Evolutionary conservation across 2,113 vertebrate species (phyloP).

Genomic region (Tichodroma muraria): DNA sequence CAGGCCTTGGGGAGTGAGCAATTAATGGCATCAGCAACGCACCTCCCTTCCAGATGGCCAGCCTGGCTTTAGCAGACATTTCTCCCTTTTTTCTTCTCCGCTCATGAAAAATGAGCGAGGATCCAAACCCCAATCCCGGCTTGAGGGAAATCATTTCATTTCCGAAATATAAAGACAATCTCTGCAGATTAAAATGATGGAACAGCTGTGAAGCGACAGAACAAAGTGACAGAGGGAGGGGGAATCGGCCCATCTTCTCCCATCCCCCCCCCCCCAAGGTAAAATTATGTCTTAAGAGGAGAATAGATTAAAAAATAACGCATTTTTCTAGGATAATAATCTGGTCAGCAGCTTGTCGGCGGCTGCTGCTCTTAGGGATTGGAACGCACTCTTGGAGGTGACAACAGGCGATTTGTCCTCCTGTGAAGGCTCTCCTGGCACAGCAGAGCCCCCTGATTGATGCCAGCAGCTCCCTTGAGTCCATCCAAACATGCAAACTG

Average conservation of each 20-base stretch:
- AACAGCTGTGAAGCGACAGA: background rate
- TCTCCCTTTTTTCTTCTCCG: background rate
- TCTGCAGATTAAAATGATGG: slow-evolving; percentile 41
- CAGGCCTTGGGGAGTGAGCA: background rate
- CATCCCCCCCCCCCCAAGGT: background rate
- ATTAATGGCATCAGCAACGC: background rate
- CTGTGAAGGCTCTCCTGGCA: background rate
- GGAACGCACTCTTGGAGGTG: background rate
- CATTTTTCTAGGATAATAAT: background rate
- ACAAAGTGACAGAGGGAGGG: background rate
- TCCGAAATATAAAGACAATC: background rate
- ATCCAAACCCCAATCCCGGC: background rate
- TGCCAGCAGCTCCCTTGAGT: background rate
- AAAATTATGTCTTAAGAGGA: background rate
- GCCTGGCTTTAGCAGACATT: background rate
- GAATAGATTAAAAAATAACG: rapidly evolving
- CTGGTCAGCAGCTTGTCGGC: no score
- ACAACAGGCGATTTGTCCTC: background rate
- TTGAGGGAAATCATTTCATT: background rate
- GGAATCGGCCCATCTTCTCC: background rate
- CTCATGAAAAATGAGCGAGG: background rate
- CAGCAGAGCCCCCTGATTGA: background rate
- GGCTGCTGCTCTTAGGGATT: background rate
- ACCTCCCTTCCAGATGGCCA: slow-evolving; percentile 40
- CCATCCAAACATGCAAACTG: rapidly evolving